Percentiles rank a stretch among this genome's conserved stretches.
These are phyloP conservation scores for Melanaphis sacchari DNA, from an alignment of 1,140 invertebrate species.

Conservation along the genomic window DNA sequence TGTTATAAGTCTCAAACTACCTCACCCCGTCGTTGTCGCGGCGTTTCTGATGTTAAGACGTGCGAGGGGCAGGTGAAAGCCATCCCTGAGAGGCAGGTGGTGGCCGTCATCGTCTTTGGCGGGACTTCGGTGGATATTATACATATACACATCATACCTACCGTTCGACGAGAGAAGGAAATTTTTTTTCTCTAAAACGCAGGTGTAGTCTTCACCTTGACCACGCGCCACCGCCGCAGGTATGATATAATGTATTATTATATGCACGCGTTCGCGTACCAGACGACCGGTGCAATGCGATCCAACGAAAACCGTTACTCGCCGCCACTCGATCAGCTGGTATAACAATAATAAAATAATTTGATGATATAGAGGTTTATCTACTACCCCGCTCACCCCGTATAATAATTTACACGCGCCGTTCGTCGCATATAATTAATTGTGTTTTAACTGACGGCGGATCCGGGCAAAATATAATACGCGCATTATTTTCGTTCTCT, in stretches of 20 bases:
- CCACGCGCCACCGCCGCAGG: slow-evolving; percentile 42
- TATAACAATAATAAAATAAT: not conserved
- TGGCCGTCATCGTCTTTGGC: not conserved
- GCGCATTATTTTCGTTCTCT: not conserved
- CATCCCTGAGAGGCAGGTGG: not conserved
- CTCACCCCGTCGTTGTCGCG: not conserved
- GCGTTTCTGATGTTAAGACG: not conserved
- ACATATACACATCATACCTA: not conserved
- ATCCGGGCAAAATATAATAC: slow-evolving; percentile 23
- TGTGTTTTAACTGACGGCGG: slow-evolving; percentile 24
- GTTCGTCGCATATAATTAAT: slow-evolving; percentile 7
- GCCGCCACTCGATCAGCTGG: not conserved
- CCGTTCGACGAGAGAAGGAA: not conserved
- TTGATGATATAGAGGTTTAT: not conserved
- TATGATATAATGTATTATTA: not conserved
- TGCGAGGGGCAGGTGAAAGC: slow-evolving; percentile 39
- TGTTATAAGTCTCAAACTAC: not conserved
- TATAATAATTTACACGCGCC: not conserved
- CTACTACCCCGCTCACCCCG: not conserved
- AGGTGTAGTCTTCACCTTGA: slow-evolving; percentile 46
- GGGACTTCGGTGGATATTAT: not conserved
- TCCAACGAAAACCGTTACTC: slow-evolving; percentile 35
- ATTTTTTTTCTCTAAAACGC: not conserved
- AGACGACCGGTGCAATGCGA: not conserved
- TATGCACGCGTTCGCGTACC: not conserved